Evolutionary conservation across 1,140 invertebrate species (phyloP).

Genomic region (Paraescarpia echinospica): DNA sequence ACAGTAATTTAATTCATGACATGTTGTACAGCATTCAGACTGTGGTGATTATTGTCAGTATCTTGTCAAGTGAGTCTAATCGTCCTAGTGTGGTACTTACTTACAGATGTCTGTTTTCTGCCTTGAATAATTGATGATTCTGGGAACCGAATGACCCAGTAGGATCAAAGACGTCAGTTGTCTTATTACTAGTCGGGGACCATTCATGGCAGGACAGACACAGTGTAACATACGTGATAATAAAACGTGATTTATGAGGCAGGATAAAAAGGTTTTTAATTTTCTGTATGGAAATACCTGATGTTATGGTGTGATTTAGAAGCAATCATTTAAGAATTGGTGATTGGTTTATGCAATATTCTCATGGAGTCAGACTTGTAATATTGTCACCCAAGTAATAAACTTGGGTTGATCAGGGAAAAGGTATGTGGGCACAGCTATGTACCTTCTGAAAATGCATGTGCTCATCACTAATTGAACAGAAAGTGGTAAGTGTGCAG

Average conservation of each 20-base stretch:
- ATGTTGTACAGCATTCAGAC: background rate
- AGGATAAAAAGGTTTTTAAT: slow-evolving; percentile 29
- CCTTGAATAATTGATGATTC: slow-evolving; percentile 1
- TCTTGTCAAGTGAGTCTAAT: background rate
- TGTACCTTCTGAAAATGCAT: too few relatives aligned
- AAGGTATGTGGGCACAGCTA: too few relatives aligned
- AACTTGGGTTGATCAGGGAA: too few relatives aligned
- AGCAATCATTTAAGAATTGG: background rate
- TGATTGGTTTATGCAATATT: background rate
- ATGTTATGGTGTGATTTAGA: too few relatives aligned
- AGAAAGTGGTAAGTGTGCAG: too few relatives aligned
- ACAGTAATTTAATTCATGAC: background rate
- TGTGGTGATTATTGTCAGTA: background rate
- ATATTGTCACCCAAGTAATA: background rate
- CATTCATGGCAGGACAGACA: background rate
- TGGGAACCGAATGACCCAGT: background rate
- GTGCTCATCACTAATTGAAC: too few relatives aligned
- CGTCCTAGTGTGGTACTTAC: background rate
- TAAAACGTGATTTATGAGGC: background rate
- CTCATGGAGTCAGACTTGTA: background rate
- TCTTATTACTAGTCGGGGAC: background rate
- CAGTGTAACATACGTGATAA: background rate
- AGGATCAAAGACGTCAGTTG: background rate
- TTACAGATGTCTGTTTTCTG: background rate
- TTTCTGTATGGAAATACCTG: slow-evolving; percentile 26